phyloP scores from a whole-genome alignment of 2,888 invertebrate species.

The Macrosoma leucophasiata region DNA sequence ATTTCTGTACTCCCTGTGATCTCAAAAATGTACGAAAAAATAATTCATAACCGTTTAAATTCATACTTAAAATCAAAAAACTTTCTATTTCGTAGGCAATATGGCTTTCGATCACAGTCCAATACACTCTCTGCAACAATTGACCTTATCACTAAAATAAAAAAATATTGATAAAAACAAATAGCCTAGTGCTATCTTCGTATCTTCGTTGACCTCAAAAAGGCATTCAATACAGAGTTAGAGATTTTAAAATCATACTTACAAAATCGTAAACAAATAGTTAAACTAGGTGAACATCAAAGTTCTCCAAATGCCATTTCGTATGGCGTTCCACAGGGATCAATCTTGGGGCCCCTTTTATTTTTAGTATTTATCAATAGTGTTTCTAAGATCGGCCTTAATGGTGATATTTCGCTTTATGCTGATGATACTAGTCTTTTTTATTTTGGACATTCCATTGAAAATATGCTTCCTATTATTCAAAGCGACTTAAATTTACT shows the following conservation, averaged over 20 bases:
- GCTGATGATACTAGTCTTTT: conserved; percentile 23
- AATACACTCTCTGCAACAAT: conserved; percentile 3
- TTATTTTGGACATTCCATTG: conserved; percentile 16
- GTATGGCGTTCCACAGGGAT: not conserved
- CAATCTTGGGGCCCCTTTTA: conserved; percentile 7
- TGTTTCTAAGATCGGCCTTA: conserved; percentile 8
- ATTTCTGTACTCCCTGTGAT: conserved; percentile 16
- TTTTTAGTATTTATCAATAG: conserved; percentile 16
- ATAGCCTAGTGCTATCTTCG: conserved; percentile 2
- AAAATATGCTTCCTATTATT: conserved; percentile 5
- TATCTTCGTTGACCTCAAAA: conserved; percentile 6
- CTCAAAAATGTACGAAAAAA: conserved; percentile 17
- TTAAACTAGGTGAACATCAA: not conserved
- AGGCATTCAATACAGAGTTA: not conserved
- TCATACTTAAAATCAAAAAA: conserved; percentile 3
- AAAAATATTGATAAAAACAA: conserved; percentile 5
- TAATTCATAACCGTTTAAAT: conserved; percentile 6
- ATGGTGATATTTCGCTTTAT: conserved; percentile 16
- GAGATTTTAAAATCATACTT: conserved; percentile 10
- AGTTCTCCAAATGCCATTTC: not conserved
- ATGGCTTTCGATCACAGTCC: conserved; percentile 2
- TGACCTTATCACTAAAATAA: conserved; percentile 5
- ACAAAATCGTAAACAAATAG: conserved; percentile 2
- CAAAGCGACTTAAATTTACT: conserved; percentile 18
- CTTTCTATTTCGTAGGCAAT: conserved; percentile 2